These are phyloP conservation scores for Drosophila barbarae DNA, from an alignment of 2,888 invertebrate species.

Conservation along the genomic window DNA sequence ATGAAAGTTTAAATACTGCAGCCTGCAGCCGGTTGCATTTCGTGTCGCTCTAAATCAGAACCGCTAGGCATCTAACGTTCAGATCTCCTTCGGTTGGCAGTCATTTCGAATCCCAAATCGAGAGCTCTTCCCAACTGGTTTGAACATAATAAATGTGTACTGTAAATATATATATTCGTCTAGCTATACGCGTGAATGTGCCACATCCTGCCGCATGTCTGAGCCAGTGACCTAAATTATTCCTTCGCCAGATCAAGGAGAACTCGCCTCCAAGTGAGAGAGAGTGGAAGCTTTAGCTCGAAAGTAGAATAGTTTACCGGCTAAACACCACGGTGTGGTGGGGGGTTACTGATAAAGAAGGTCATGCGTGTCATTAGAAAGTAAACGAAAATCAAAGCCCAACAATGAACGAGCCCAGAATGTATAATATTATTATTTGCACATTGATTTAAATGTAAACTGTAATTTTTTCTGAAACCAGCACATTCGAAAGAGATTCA, in stretches of 20 bases:
- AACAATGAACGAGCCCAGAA: constrained; percentile 24
- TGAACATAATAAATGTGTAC: constrained; percentile 65
- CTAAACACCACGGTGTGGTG: constrained; percentile 6
- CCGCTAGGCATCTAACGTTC: constrained; percentile 54
- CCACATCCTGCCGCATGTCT: constrained; percentile 59
- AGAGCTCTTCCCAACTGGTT: constrained; percentile 55
- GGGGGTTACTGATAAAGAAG: constrained; percentile 55
- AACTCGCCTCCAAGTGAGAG: constrained; percentile 53
- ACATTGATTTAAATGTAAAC: constrained; percentile 10
- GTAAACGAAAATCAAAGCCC: constrained; percentile 43
- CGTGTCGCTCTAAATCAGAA: constrained; percentile 68
- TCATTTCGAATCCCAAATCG: constrained; percentile 18
- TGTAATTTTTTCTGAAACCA: background rate
- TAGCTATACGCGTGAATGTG: constrained; percentile 32
- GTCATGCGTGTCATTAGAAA: constrained; percentile 64
- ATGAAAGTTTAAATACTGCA: constrained; percentile 68
- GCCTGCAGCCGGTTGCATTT: constrained; percentile 57
- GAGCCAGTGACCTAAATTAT: constrained; percentile 67
- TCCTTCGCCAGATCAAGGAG: constrained; percentile 46
- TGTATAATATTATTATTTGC: constrained; percentile 8
- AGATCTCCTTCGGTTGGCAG: constrained; percentile 14
- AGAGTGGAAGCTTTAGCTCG: constrained; percentile 40
- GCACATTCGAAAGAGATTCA: background rate
- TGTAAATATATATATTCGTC: constrained; percentile 45
- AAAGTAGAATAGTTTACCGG: constrained; percentile 59